Evolutionary conservation across 2,888 invertebrate genomes (phyloP).

Genomic region (Rhagonycha lutea): DNA sequence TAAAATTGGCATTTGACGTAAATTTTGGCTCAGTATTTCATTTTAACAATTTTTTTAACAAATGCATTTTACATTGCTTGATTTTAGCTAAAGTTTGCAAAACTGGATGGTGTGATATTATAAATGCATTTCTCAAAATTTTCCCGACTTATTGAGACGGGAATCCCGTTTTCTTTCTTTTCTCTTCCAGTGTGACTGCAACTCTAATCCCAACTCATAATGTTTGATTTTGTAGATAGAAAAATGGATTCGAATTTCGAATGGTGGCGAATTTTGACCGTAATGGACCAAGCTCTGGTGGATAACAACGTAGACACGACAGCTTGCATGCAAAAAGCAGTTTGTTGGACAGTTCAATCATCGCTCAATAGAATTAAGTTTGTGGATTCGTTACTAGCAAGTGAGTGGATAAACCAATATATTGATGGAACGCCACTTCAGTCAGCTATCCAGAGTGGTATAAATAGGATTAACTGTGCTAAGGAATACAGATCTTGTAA

Average conservation of each 20-base stretch:
- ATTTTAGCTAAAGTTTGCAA: background rate
- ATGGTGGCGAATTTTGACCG: conserved; percentile 47
- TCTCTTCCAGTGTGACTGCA: background rate
- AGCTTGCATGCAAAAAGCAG: conserved; percentile 63
- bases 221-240: conserved; percentile 17
- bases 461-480: conserved; percentile 52
- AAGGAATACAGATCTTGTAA: conserved; percentile 56
- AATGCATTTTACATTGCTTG: conserved; percentile 7
- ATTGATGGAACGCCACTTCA: conserved; percentile 60
- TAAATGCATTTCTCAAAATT: no score
- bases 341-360: conserved; percentile 59
- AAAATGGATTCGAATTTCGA: conserved; percentile 21
- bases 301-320: conserved; percentile 65
- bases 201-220: background rate
- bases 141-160: no score
- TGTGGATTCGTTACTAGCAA: conserved; percentile 58
- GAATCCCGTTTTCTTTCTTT: background rate
- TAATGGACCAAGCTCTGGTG: conserved; percentile 60
- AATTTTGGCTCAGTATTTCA: conserved; percentile 15
- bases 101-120: background rate
- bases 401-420: conserved; percentile 48
- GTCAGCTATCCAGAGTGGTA: conserved; percentile 58
- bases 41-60: conserved; percentile 8
- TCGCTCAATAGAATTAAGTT: conserved; percentile 56
- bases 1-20: conserved; percentile 17